Evolutionary conservation across 2,113 vertebrate species (phyloP).

Genomic region (Clupea harengus): DNA sequence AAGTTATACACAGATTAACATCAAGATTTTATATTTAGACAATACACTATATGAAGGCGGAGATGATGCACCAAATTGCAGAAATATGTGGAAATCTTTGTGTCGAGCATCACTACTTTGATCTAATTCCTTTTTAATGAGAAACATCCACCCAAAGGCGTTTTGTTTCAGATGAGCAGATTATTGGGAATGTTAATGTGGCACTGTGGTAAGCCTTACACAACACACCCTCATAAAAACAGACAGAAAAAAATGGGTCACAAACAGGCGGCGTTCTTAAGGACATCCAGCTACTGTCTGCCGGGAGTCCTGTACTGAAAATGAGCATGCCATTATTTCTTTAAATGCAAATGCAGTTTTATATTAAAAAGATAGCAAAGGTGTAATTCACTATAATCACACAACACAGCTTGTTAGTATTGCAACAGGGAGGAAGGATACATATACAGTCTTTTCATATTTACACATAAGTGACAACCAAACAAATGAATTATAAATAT

Average conservation of each 20-base stretch:
- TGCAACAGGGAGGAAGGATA: conserved; percentile 74
- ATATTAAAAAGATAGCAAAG: conserved; percentile 81
- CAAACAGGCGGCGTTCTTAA: not conserved
- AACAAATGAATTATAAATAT: conserved; percentile 76
- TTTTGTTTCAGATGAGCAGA: not conserved
- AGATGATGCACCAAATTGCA: not conserved
- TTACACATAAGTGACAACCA: conserved; percentile 76
- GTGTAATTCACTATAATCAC: conserved; percentile 74
- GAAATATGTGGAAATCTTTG: not conserved
- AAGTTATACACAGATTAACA: not conserved
- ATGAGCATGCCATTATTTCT: conserved; percentile 30
- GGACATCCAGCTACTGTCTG: not conserved
- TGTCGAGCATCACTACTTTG: not conserved
- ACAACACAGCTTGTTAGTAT: conserved; percentile 80
- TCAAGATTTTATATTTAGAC: not conserved
- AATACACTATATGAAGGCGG: not conserved
- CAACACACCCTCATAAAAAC: not conserved
- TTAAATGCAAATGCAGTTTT: conserved; percentile 70
- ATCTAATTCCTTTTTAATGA: conserved; percentile 17
- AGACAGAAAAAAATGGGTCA: not conserved
- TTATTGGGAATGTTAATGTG: not conserved
- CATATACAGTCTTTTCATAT: conserved; percentile 78
- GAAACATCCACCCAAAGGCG: not conserved
- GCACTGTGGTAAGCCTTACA: not conserved
- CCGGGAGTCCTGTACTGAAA: not conserved